Conservation (phyloP, 2,113 vertebrate genomes). For the Amblyopsis rosae region DNA sequence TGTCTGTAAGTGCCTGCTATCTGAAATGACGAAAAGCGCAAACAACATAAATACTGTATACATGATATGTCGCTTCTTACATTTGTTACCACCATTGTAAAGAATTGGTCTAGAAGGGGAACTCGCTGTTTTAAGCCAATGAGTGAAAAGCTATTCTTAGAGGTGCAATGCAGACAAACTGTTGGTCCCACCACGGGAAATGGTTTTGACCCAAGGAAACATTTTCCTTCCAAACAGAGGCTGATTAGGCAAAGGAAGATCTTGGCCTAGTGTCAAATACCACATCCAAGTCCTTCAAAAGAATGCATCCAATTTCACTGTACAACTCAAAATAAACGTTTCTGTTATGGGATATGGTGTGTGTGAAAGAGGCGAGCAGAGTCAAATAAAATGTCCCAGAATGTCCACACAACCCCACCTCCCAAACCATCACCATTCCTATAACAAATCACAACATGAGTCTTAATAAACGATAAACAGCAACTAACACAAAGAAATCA, state of each 20-base stretch:
- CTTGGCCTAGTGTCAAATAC: slow-evolving; percentile 57
- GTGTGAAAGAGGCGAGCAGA: not conserved
- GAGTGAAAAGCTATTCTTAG: slow-evolving; percentile 41
- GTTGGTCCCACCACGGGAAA: slow-evolving; percentile 65
- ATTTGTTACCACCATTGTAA: not conserved
- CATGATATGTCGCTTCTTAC: not conserved
- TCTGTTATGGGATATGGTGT: slow-evolving; percentile 20
- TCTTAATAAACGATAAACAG: slow-evolving; percentile 31
- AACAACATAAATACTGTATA: not conserved
- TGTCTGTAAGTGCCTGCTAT: not conserved
- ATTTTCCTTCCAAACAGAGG: slow-evolving; percentile 65
- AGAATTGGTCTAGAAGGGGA: slow-evolving; percentile 3
- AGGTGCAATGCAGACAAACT: slow-evolving; percentile 40
- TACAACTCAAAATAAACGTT: slow-evolving; percentile 47
- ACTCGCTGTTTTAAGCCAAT: not conserved
- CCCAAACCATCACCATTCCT: not conserved
- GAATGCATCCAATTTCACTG: slow-evolving; percentile 40
- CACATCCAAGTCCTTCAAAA: slow-evolving; percentile 54
- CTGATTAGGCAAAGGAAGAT: slow-evolving; percentile 53
- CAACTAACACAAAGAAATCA: slow-evolving; percentile 54
- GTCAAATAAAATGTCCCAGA: slow-evolving; percentile 1
- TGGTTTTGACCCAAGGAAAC: slow-evolving; percentile 65
- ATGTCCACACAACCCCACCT: not conserved
- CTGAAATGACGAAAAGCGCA: slow-evolving; percentile 3
- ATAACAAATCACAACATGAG: slow-evolving; percentile 40